A percentile compares a stretch with the other conserved stretches of the same genome.
phyloP scores from a whole-genome alignment of 1,140 invertebrate genomes.

The Bombus ignitus region DNA sequence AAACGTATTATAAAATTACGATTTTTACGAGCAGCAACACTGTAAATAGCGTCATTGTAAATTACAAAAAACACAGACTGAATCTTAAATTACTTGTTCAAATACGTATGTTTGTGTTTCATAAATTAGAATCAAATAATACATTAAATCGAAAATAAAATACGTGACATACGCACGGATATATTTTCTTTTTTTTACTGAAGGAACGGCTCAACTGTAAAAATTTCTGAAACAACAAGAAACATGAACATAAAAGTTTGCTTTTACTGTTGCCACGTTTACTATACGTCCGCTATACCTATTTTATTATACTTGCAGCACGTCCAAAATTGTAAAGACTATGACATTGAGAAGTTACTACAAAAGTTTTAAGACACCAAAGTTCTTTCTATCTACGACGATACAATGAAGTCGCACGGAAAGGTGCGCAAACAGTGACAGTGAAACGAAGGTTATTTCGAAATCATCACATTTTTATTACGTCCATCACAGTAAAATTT shows the following conservation, averaged over 20 bases:
- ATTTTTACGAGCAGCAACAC: not conserved
- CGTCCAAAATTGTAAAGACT: not conserved
- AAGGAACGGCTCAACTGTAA: not conserved
- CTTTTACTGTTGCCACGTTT: not conserved
- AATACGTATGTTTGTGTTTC: not conserved
- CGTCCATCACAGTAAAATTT: not conserved
- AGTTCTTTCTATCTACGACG: not conserved
- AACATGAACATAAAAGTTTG: not conserved
- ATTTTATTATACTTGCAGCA: not conserved
- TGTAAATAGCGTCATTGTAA: too few relatives aligned
- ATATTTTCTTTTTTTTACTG: not conserved
- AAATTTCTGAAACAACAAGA: not conserved
- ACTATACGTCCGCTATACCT: not conserved
- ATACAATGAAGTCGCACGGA: not conserved
- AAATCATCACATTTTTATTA: not conserved
- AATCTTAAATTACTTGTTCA: not conserved
- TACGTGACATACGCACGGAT: not conserved
- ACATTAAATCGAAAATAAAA: not conserved
- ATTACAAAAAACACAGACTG: not conserved
- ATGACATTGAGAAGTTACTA: too few relatives aligned
- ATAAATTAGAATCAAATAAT: not conserved
- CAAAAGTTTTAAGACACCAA: not conserved
- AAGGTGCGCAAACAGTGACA: not conserved
- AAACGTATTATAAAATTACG: not conserved
- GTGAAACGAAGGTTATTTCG: not conserved